Conservation (phyloP, 2,888 invertebrate genomes). For the Tuta absoluta region DNA sequence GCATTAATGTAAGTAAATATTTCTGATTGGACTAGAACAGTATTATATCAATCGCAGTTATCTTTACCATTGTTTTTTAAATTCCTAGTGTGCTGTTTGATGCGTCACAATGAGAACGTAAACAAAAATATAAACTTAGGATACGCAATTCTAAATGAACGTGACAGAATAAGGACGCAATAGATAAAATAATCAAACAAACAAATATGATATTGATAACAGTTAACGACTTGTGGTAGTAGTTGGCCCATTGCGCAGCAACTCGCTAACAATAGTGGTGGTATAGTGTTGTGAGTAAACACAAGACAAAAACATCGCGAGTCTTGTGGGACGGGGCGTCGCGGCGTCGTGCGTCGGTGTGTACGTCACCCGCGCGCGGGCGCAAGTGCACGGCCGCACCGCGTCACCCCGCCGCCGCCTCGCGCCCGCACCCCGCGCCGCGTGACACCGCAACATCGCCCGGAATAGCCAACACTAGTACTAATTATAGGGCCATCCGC, state of each 20-base stretch:
- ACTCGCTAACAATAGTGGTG: not conserved
- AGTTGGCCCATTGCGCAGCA: not conserved
- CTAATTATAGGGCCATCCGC: not conserved
- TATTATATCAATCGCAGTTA: too few species aligned
- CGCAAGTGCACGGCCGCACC: not conserved
- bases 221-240: not conserved
- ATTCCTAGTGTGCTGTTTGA: not conserved
- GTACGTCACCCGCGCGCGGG: not conserved
- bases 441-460: not conserved
- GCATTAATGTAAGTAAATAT: too few species aligned
- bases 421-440: not conserved
- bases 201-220: not conserved
- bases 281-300: not conserved
- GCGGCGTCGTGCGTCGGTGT: not conserved
- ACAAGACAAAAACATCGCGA: not conserved
- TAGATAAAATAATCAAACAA: slow-evolving; percentile 2
- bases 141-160: slow-evolving; percentile 1
- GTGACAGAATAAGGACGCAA: slow-evolving; percentile 3
- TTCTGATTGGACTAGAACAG: too few species aligned
- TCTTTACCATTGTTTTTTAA: too few species aligned
- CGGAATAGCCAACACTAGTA: not conserved
- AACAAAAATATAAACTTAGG: not conserved
- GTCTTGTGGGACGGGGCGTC: not conserved
- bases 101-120: not conserved
- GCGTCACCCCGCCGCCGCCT: not conserved